These are phyloP conservation scores for Megaceryle maxima DNA, from an alignment of 2,113 vertebrate genomes.

Conservation along the genomic window DNA sequence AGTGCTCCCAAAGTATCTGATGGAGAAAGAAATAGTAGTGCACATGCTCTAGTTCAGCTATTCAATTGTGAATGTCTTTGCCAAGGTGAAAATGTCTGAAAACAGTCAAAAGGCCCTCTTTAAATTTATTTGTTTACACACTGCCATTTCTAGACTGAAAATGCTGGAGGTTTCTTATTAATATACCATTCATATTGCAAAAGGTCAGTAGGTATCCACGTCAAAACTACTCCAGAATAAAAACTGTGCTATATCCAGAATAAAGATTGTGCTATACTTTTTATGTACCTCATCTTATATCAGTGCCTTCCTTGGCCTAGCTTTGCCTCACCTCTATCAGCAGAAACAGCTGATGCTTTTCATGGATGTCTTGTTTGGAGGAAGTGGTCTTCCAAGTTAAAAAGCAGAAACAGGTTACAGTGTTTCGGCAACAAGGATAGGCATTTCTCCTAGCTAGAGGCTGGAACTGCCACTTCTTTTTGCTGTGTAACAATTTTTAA, in stretches of 20 bases:
- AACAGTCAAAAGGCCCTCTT: not conserved
- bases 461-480: not conserved
- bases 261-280: not conserved
- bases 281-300: not conserved
- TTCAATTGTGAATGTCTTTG: not conserved
- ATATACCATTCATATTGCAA: not conserved
- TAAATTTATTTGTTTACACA: not conserved
- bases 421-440: not conserved
- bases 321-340: not conserved
- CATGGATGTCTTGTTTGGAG: not conserved
- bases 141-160: not conserved
- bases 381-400: not conserved
- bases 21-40: fast-evolving
- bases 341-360: not conserved
- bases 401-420: not conserved
- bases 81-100: not conserved
- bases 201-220: not conserved
- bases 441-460: not conserved
- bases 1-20: not conserved
- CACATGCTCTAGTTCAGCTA: not conserved
- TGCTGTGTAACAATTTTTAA: not conserved
- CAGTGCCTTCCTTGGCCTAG: not conserved
- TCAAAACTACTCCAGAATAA: not conserved
- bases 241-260: not conserved
- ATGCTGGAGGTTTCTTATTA: not conserved